Evolutionary conservation across 2,888 invertebrate species (phyloP).

Genomic region (Synanthedon tipuliformis): DNA sequence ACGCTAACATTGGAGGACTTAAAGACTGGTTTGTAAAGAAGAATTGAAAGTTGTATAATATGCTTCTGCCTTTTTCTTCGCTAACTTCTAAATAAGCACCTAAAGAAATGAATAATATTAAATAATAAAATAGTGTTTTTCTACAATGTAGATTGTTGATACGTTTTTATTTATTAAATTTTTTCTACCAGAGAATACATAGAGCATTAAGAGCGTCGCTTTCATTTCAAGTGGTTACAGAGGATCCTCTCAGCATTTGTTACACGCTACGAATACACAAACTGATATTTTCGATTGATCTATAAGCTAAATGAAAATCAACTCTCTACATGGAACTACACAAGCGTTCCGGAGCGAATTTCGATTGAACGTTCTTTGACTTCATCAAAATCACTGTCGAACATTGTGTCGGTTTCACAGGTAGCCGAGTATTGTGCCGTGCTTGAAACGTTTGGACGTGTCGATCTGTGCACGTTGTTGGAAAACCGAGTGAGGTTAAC

Average conservation of each 20-base stretch:
- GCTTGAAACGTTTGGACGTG: neutral
- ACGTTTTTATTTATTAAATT: too few species aligned
- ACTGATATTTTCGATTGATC: neutral
- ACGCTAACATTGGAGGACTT: too few species aligned
- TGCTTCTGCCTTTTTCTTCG: too few species aligned
- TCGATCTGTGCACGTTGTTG: slow-evolving; percentile 7
- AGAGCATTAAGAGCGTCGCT: neutral
- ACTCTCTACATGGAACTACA: neutral
- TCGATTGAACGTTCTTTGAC: neutral
- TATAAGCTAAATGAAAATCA: neutral
- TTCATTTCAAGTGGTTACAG: neutral
- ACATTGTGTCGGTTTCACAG: neutral
- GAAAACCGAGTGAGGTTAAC: slow-evolving; percentile 3
- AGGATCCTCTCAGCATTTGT: neutral
- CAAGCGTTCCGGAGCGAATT: neutral
- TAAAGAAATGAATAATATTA: too few species aligned
- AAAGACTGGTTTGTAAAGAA: too few species aligned
- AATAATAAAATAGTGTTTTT: too few species aligned
- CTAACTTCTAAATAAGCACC: too few species aligned
- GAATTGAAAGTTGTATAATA: too few species aligned
- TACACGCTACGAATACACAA: neutral
- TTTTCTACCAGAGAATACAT: neutral
- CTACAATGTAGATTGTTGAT: too few species aligned
- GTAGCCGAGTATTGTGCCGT: neutral
- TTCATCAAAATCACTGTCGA: neutral